Evolutionary conservation across 2,797 vertebrate species (phyloP).

Genomic region (Pipistrellus pipistrellus): DNA sequence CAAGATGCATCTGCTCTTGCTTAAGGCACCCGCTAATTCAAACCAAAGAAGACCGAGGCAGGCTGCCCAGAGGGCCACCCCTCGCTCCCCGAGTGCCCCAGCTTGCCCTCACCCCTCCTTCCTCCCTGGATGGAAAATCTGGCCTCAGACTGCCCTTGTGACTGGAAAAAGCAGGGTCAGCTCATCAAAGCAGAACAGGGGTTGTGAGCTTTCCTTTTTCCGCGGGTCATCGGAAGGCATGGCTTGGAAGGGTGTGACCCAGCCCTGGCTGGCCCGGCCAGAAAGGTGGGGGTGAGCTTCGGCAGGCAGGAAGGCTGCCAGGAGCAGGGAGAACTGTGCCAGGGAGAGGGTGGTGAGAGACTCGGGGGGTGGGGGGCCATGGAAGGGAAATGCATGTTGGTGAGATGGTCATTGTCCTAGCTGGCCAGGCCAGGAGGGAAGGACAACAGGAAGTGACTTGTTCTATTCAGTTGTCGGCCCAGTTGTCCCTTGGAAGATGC

Average conservation of each 20-base stretch:
- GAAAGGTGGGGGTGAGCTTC: fast-evolving
- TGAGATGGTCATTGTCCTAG: neutral
- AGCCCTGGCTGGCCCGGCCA: neutral
- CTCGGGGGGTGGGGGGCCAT: fast-evolving
- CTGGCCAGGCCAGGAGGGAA: neutral
- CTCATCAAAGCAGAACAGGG: constrained; percentile 82
- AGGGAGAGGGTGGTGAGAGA: neutral
- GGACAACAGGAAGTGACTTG: neutral
- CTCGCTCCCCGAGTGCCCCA: neutral
- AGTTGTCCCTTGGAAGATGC: neutral
- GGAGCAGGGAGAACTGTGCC: neutral
- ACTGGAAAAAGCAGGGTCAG: constrained; percentile 87
- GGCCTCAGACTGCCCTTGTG: constrained; percentile 87
- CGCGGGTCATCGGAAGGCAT: constrained; percentile 71
- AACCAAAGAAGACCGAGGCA: constrained; percentile 28
- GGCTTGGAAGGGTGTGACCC: constrained; percentile 57
- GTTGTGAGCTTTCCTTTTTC: constrained; percentile 63
- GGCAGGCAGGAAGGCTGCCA: neutral
- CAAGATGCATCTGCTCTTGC: constrained; percentile 71
- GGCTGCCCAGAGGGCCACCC: neutral
- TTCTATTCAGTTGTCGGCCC: neutral
- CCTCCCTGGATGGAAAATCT: constrained; percentile 85
- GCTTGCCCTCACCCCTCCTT: constrained; percentile 39
- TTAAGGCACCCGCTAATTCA: constrained; percentile 69
- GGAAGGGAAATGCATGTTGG: neutral